Evolutionary conservation across 2,797 vertebrate genomes (phyloP), one percentile per base, ranked within the genome.

Genomic region (Leuciscus waleckii): DNA sequence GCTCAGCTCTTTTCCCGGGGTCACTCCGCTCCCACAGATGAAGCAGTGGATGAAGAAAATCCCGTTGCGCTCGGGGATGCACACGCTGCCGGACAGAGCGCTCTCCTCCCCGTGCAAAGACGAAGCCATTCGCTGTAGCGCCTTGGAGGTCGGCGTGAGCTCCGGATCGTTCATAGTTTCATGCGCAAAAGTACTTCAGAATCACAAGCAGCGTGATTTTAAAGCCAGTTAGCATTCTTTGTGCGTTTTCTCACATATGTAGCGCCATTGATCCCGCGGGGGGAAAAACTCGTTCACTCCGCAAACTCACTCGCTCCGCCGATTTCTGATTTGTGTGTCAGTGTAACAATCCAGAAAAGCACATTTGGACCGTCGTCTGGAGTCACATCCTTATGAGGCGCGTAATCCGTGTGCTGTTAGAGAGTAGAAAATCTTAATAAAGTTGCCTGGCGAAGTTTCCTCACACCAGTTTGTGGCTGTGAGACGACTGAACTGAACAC

Each of bases 1-100:
- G 92, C 92, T 88, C 13, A 97, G 89, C 90, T 97, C 97, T 91
- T 97, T 96, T 58, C 98, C 98, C 1, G 95, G 93, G 43, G 96
- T 95, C 71, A 99, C 97, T 74, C 96, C 97, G 87, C 97, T 96
- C 68, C 98, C 98, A 90, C 98, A 99, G 87, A 99, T 93, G 87
- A 98, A 99, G 92, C 98, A 99, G 87, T 96, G 96, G 7, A 98
- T 93, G 51, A 96, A 90, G 65, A 87, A 91, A 68, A 92, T 85
- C 88, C 95, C 94, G 81, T 95, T 95, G 56, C 94, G 95, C 83
- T 94, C 93, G 49, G 84, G 83, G 91, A 94, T 92, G 93, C 94
- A 92, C 86, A 89, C 89, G 90, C 90, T 90, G 65, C 91, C 93
- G 90, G 93, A 89, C 90, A 91, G 70, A 70, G 93, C 92, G 92